phyloP scores from a whole-genome alignment of 35 echinoderm and acorn worm genomes.

The Diadema setosum region DNA sequence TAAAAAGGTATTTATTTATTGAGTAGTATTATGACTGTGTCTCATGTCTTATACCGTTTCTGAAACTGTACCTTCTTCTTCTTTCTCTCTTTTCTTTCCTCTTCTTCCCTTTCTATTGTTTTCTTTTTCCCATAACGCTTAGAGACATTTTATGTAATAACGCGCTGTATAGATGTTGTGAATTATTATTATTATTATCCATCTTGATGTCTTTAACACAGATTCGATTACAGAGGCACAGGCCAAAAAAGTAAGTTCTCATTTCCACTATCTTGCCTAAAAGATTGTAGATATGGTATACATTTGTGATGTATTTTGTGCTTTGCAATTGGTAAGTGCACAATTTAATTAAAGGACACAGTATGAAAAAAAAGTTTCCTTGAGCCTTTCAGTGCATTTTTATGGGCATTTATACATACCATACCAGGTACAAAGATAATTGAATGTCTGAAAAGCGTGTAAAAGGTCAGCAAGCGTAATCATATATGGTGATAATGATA shows the following conservation, averaged over 20 bases:
- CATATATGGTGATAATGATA: too few species aligned
- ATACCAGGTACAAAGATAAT: background rate
- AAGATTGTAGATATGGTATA: background rate
- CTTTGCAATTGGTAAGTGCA: background rate
- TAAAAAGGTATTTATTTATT: too few species aligned
- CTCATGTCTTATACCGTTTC: background rate
- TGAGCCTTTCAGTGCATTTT: background rate
- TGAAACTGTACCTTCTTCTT: background rate
- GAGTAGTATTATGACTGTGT: too few species aligned
- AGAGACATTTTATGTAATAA: background rate
- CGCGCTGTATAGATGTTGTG: background rate
- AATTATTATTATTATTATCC: background rate
- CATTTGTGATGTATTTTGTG: background rate
- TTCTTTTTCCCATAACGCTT: too few species aligned
- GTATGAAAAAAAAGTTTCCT: background rate
- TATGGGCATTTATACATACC: background rate
- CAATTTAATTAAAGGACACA: background rate
- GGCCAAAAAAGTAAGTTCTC: slow-evolving; percentile 38
- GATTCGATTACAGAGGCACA: slow-evolving; percentile 57
- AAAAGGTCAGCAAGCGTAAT: too few species aligned
- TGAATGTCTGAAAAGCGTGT: too few species aligned
- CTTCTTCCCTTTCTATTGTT: background rate
- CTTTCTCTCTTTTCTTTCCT: background rate
- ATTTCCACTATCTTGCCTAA: background rate
- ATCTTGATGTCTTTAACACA: slow-evolving; percentile 12